Conservation (phyloP, 2,113 vertebrate species). For the Thryonomys swinderianus region DNA sequence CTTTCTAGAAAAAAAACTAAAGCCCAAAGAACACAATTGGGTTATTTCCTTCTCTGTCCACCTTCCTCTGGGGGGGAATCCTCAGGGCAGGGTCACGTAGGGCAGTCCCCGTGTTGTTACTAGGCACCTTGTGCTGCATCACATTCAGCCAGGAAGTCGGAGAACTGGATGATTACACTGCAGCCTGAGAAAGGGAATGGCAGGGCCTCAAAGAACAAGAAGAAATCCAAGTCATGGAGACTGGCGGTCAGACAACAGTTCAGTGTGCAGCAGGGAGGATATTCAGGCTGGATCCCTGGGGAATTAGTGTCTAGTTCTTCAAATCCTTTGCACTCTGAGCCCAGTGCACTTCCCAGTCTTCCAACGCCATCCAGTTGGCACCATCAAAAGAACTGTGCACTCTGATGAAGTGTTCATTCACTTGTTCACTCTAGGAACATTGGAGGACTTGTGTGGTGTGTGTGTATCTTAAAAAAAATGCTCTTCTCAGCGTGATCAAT, state of each 20-base stretch:
- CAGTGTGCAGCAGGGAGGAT: not conserved
- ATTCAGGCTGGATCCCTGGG: not conserved
- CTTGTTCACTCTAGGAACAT: not conserved
- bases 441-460: not conserved
- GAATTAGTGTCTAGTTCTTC: not conserved
- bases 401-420: not conserved
- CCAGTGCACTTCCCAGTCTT: not conserved
- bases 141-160: not conserved
- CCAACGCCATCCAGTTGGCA: not conserved
- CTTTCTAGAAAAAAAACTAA: slow-evolving; percentile 6
- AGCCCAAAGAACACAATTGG: not conserved
- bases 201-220: not conserved
- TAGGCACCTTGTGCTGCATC: not conserved
- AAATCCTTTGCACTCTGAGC: slow-evolving; percentile 23
- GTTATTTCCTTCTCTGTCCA: not conserved
- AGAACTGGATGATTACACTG: not conserved
- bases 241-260: not conserved
- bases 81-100: not conserved
- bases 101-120: not conserved
- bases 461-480: not conserved
- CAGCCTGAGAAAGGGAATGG: not conserved
- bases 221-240: not conserved
- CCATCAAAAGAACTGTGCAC: not conserved
- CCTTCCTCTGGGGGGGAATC: not conserved
- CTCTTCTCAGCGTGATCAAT: not conserved